Evolutionary conservation across 2,113 vertebrate genomes (phyloP), one percentile per base, ranked within the genome.

Genomic region (Brachyhypopomus occidentalis): DNA sequence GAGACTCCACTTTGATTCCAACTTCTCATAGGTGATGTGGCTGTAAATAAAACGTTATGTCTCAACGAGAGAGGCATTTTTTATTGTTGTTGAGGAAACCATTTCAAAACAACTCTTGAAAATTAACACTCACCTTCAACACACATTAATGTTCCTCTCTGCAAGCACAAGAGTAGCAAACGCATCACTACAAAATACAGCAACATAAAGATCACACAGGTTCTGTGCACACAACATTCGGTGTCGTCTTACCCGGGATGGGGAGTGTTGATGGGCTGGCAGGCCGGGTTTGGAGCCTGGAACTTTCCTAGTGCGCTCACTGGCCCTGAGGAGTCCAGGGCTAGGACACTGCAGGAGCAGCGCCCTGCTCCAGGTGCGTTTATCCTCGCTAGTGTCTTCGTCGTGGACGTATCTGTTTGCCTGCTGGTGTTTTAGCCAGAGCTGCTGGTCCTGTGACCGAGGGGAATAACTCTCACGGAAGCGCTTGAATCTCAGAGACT

Each of bases 401-500:
- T 36, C 1, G 8, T 7, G 48, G 8, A 78, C 52, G 12, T 23
- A 48, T 66, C 9, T 9, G 41, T n/a, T 56, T 17, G 4, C 16
- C 36, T 66, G 25, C 1, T 52, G 81, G 17, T 76, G 69, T 16
- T 80, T 27, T 20, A 45, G 45, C 70, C 58, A n/a, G 20, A 85
- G 71, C 63, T 80, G 71, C 69, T 86, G 85, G 2, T 22, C 82
- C 2, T 30, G 11, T 52, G 45, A 52, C 1, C 86, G 73, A 70
- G 55, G 82, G 60, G 63, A 89, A 90, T 1, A 87, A 8, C 84
- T 70, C 0, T 88, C 86, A 45, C 90, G 81, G 82, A 64, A 79
- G 71, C 90, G 92, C 30, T 94, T 93, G 80, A 90, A 88, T 56
- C 52, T 36, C 0, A 86, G 87, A 0, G 75, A 70, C 56, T 59